These are phyloP conservation scores for Orchesellides sinensis DNA, from an alignment of 2,888 invertebrate genomes.

Conservation along the genomic window DNA sequence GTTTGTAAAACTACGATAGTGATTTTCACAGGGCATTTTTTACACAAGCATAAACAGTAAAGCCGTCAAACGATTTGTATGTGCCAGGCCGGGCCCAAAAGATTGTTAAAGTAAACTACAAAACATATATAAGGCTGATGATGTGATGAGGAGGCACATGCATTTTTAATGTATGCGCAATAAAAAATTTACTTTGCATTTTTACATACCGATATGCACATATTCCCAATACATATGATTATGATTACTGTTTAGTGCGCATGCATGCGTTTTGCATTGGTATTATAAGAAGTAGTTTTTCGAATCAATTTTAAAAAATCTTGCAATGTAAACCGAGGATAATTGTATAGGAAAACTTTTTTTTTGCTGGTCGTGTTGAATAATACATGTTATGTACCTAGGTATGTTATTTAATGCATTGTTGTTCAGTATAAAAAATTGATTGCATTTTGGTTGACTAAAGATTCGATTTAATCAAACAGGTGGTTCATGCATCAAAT, in stretches of 20 bases:
- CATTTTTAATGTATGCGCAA: neutral
- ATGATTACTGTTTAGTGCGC: neutral
- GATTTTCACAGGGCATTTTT: neutral
- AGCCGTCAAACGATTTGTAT: neutral
- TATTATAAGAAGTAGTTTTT: neutral
- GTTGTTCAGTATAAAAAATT: conserved; percentile 11
- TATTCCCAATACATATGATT: neutral
- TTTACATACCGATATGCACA: neutral
- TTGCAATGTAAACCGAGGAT: neutral
- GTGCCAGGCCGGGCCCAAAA: conserved; percentile 10
- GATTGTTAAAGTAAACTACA: neutral
- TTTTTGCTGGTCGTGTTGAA: neutral
- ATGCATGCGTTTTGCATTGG: too few species aligned
- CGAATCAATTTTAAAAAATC: neutral
- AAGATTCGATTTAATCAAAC: conserved; percentile 38
- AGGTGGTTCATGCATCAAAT: conserved; percentile 51
- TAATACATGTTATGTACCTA: too few species aligned
- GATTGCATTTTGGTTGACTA: conserved; percentile 25
- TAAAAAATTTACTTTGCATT: neutral
- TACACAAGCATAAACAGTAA: neutral
- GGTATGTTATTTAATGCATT: too few species aligned
- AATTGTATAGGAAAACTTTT: neutral
- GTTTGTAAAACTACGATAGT: neutral
- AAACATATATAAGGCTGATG: neutral
- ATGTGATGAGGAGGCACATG: neutral